Conservation (phyloP, 2,888 invertebrate species). For the Amorpha juglandis region DNA sequence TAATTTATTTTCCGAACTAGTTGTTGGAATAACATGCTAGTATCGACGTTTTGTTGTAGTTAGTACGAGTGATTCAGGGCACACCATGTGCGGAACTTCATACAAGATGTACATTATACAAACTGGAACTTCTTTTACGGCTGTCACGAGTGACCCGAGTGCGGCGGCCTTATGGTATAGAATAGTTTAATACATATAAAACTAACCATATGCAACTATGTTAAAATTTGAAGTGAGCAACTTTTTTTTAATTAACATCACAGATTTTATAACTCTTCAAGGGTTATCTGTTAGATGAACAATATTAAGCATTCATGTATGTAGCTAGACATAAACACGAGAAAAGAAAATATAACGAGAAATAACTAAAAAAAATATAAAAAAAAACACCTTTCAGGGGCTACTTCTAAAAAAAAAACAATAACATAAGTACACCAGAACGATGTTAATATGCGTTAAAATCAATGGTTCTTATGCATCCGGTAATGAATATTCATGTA, state of each 20-base stretch:
- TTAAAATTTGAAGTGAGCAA: constrained; percentile 78
- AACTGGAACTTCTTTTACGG: too few species aligned
- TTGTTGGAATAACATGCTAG: too few species aligned
- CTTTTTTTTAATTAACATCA: constrained; percentile 63
- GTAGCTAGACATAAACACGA: constrained; percentile 40
- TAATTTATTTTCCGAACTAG: too few species aligned
- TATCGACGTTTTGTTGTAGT: too few species aligned
- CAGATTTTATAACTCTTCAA: constrained; percentile 50
- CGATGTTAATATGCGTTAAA: constrained; percentile 54
- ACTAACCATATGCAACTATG: constrained; percentile 50
- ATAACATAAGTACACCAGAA: constrained; percentile 64
- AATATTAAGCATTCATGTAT: constrained; percentile 27
- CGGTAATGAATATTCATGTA: constrained; percentile 32
- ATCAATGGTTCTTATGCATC: constrained; percentile 60
- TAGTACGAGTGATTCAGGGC: too few species aligned
- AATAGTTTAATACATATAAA: constrained; percentile 38
- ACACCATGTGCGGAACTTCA: too few species aligned
- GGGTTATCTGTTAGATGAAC: constrained; percentile 34
- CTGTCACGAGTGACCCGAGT: too few species aligned
- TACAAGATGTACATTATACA: too few species aligned
- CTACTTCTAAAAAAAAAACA: constrained; percentile 41
- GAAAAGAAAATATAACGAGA: constrained; percentile 42
- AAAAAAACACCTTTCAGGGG: constrained; percentile 39
- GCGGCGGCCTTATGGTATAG: constrained; percentile 27
- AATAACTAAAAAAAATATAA: constrained; percentile 42